Evolutionary conservation across 2,797 vertebrate species (phyloP).

Genomic region (Cyprinella venusta): DNA sequence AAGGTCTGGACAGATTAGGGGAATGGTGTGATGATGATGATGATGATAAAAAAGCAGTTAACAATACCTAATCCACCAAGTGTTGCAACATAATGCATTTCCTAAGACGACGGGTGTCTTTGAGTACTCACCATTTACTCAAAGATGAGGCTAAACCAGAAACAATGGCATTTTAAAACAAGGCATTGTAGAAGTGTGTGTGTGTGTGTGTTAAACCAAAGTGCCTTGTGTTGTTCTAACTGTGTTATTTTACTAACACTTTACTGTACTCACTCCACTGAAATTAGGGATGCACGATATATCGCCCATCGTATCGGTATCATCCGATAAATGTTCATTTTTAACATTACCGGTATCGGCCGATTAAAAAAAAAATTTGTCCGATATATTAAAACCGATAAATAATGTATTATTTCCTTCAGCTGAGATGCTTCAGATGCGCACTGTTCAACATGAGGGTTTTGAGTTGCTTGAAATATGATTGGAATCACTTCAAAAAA

Average conservation of each 20-base stretch:
- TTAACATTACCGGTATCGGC: too few species aligned
- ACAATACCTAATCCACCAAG: not conserved
- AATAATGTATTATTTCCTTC: too few species aligned
- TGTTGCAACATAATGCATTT: not conserved
- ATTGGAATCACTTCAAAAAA: too few species aligned
- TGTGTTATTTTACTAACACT: too few species aligned
- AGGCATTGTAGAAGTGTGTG: not conserved
- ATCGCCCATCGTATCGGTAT: too few species aligned
- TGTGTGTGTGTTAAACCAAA: not conserved
- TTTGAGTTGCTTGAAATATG: too few species aligned
- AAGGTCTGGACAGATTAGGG: slow-evolving; percentile 83
- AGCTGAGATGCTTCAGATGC: too few species aligned
- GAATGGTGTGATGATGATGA: slow-evolving; percentile 53
- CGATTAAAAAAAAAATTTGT: rapidly evolving
- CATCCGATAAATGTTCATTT: too few species aligned
- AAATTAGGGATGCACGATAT: too few species aligned
- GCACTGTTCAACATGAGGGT: too few species aligned
- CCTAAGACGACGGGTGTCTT: not conserved
- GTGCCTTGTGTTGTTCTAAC: not conserved
- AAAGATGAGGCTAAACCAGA: not conserved
- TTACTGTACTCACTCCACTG: too few species aligned
- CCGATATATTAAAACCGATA: too few species aligned
- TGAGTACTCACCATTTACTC: not conserved
- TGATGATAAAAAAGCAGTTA: slow-evolving; percentile 1
- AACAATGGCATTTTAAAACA: not conserved